Evolutionary conservation across 2,797 vertebrate species (phyloP).

Genomic region (Telmatherina bonti): DNA sequence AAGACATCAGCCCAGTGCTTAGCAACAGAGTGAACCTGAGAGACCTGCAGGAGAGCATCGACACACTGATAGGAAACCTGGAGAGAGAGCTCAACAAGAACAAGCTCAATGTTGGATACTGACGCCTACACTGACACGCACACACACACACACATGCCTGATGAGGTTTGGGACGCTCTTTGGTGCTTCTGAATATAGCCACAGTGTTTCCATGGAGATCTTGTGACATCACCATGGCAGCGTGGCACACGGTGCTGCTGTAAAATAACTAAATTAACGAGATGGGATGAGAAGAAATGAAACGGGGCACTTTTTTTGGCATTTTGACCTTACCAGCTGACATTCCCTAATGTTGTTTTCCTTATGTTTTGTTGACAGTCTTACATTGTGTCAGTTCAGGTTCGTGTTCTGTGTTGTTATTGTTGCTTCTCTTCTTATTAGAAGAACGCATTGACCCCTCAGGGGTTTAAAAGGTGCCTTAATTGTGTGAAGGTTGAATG

Average conservation of each 20-base stretch:
- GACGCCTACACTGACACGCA: constrained; percentile 43
- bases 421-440: constrained; percentile 86
- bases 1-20: constrained; percentile 87
- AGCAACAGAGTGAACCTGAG: constrained; percentile 91
- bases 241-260: constrained; percentile 40
- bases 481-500: constrained; percentile 84
- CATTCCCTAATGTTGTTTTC: constrained; percentile 69
- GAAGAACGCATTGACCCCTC: constrained; percentile 85
- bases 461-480: constrained; percentile 85
- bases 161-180: constrained; percentile 27
- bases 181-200: constrained; percentile 58
- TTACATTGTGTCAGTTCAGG: constrained; percentile 52
- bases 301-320: constrained; percentile 65
- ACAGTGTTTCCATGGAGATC: constrained; percentile 50
- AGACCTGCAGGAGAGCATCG: constrained; percentile 98
- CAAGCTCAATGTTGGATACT: constrained; percentile 90
- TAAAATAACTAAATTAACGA: constrained; percentile 29
- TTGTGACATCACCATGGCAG: constrained; percentile 22
- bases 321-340: constrained; percentile 59
- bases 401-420: constrained; percentile 73
- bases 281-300: constrained; percentile 44
- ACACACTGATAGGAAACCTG: constrained; percentile 95
- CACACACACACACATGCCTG: constrained; percentile 1
- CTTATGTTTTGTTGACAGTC: constrained; percentile 35
- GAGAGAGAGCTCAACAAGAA: constrained; percentile 98